Evolutionary conservation across 2,797 vertebrate genomes (phyloP), one percentile per base, ranked within the genome.

Genomic region (Fratercula arctica): DNA sequence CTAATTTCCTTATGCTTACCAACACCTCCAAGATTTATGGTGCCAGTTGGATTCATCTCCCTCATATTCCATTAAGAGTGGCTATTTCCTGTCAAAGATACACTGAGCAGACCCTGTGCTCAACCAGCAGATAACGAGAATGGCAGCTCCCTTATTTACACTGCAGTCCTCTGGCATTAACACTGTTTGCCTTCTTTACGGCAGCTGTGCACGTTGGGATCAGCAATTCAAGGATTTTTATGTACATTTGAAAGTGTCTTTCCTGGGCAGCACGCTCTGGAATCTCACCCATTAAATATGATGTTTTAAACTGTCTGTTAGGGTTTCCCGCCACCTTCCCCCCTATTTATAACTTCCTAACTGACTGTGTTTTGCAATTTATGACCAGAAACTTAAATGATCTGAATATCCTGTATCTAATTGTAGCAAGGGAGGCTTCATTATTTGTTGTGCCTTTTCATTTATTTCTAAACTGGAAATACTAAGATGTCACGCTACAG

Each of bases 21-120:
- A 92, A 87, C 91, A 90, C 93, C 90, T 93, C 85, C 53, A 85
- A 82, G 91, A 92, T 95, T 94, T 92, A 95, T 60, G 74, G 88
- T 94, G 72, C 89, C 91, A 80, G 91, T 75, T 81, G 86, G 88
- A 86, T 94, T 94, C 81, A 87, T 88, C 94, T 96, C 90, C 82
- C 90, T 85, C 79, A 39, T 48, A 73, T 37, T 69, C 93, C 85
- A 85, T 81, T 89, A 93, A 86, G 67, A 93, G 60, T 2, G 23
- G 88, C 84, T 77, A 86, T 96, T 97, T 96, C 94, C 92, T 92
- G 95, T 79, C 85, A 80, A 24, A 91, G 79, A 86, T 85, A 89
- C 74, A 80, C 93, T 95, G 90, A 95, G 74, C 91, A 95, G 91
- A 63, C 59, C 59, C 33, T 1, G 29, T 9, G 45, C 75, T 93